Base-by-base conservation (phyloP, 2,797 vertebrate species). In the Coranthus polyacanthus region DNA sequence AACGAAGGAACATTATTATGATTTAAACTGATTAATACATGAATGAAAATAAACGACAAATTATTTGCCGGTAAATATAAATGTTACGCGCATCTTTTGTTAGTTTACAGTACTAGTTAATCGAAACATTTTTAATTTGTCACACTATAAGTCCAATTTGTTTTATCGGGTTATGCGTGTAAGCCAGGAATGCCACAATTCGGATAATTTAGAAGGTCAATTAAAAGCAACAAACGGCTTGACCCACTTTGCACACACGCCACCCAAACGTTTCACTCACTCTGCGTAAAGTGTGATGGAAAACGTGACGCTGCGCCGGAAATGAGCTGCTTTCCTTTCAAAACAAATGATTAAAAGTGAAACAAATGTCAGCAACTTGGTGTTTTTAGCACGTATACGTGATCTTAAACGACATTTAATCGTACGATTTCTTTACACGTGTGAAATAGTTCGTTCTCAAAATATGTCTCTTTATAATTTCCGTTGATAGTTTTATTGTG, bases 201-300 rank as follows among this genome's bases (percentile, higher is more conserved):
- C 0, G 3, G 2, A 66, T 21, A 16, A 20, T 72, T 55, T 11
- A 0, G 6, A 29, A 26, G 5, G 8, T 20, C 2, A 11, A 0
- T 0, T 74, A 0, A 85, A 86, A 0, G 80, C 54, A 39, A 1
- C 82, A 68, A 57, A 65, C 44, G 64, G 58, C n/a, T 50, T 88
- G 85, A 89, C 88, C 84, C 78, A 88, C 37, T 85, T 86, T 83
- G 49, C 61, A 39, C 43, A 54, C 11, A 45, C 79, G 69, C 57
- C 45, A 66, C 46, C 3, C 34, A 34, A 66, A 63, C 78, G 78
- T 59, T 70, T 57, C 21, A 24, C 46, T 45, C 7, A 36, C 15
- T 0, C 6, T n/a, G 5, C 0, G 18, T 77, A 41, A 83, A 78
- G 59, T 20, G 34, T 0, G 0, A 44, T 9, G 1, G 4, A n/a